Base-by-base conservation (phyloP, 23 tunicate species). In the Clavelina lepadiformis region DNA sequence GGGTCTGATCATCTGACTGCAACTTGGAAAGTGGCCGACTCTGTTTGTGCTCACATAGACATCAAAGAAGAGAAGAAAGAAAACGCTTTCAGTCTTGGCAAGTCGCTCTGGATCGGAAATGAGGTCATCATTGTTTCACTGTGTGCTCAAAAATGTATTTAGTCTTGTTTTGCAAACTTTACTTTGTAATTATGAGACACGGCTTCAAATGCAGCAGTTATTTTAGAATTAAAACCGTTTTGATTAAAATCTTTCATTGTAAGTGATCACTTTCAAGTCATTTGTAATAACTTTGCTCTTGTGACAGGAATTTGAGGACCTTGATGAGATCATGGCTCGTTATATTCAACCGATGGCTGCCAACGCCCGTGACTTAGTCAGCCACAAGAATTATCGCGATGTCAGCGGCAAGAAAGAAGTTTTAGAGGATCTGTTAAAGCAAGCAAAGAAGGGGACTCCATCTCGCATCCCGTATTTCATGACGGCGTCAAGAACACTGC, bases 271-370 rank as follows among this genome's bases (percentile, higher is more conserved):
- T n/a, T n/a, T 23, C 22, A 21, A 56, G 13, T 56, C 22, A 13
- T 56, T 20, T 56, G 15, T 15, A 30, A 23, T 30, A 31, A 6
- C n/a, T n/a, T n/a, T n/a, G n/a, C n/a, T n/a, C n/a, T n/a, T n/a
- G n/a, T n/a, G n/a, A n/a, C 65, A 92, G 98, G 86, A 82, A 49
- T 93, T 85, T 68, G 99, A 93, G 69, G 99, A 93, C 69, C 55
- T 93, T 46, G 99, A 93, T 64, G 99, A 93, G 45, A 85, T 93
- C 8, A 85, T 93, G 61, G 99, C 99, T 3, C 82, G 99, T 13
- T 85, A 67, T 47, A 73, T 93, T 13, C 99, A 93, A 57, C 99
- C 99, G 63, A 85, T 93, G 99, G 94, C 99, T 8, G 86, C 94
- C 23, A 85, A 93, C 74, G 94, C 95, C 8, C 83, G 91, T 0